Conservation (phyloP, 2,888 invertebrate genomes). For the Ochropleura leucogaster region DNA sequence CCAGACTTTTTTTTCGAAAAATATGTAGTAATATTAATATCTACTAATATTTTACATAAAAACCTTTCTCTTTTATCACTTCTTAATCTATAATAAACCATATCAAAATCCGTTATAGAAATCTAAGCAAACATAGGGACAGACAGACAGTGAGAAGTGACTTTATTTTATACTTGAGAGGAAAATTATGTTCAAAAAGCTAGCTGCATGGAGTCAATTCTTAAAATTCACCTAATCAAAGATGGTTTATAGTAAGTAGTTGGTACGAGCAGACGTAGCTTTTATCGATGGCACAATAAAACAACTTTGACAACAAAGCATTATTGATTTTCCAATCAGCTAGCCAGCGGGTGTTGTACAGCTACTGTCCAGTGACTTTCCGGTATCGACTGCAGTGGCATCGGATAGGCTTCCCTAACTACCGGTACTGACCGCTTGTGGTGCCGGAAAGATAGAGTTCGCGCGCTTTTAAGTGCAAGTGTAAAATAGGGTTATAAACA, state of each 20-base stretch:
- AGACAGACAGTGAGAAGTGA: too few species aligned
- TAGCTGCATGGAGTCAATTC: background rate
- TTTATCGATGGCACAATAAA: background rate
- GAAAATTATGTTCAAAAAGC: background rate
- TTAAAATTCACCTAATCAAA: background rate
- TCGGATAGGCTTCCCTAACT: constrained; percentile 65
- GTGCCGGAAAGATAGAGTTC: constrained; percentile 26
- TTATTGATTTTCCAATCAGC: constrained; percentile 47
- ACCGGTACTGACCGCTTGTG: constrained; percentile 52
- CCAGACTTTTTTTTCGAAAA: background rate
- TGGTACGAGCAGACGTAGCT: too few species aligned
- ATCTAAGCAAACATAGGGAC: too few species aligned
- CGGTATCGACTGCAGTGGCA: constrained; percentile 46
- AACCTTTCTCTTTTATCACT: too few species aligned
- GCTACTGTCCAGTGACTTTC: constrained; percentile 34
- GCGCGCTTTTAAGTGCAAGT: background rate
- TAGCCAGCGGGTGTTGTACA: constrained; percentile 21
- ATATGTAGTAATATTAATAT: background rate
- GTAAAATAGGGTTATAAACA: background rate
- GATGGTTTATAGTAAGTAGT: background rate
- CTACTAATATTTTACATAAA: too few species aligned
- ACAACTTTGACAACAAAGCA: constrained; percentile 5
- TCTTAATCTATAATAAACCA: too few species aligned
- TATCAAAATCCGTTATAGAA: too few species aligned
- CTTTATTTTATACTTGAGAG: too few species aligned